A percentile compares a stretch with the other conserved stretches of the same genome.
These are phyloP conservation scores for Dynastes maya DNA, from an alignment of 2,888 invertebrate species.

Conservation along the genomic window DNA sequence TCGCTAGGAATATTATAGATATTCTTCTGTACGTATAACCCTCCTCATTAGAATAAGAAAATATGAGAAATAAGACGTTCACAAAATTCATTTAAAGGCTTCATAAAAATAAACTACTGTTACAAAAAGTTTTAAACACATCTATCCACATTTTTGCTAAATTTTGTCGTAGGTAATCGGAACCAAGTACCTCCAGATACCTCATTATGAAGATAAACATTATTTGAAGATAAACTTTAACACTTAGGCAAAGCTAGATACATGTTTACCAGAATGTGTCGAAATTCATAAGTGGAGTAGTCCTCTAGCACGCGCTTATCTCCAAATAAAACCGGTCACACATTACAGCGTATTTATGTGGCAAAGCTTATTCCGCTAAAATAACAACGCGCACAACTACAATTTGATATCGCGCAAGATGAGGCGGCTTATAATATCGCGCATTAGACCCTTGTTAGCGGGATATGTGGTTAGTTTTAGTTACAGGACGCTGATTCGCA, in stretches of 20 bases:
- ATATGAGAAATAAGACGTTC: too few species aligned
- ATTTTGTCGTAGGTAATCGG: background rate
- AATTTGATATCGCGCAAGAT: slow-evolving; percentile 28
- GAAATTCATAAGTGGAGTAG: slow-evolving; percentile 17
- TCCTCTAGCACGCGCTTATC: background rate
- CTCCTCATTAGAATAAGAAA: too few species aligned
- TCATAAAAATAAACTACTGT: too few species aligned
- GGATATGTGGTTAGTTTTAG: slow-evolving; percentile 41
- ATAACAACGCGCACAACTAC: slow-evolving; percentile 38
- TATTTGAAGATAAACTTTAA: background rate
- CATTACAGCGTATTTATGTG: slow-evolving; percentile 7
- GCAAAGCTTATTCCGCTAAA: slow-evolving; percentile 14
- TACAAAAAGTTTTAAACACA: too few species aligned
- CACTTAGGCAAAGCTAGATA: background rate
- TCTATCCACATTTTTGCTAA: background rate
- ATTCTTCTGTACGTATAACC: too few species aligned
- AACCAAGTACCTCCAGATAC: background rate
- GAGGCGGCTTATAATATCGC: slow-evolving; percentile 38
- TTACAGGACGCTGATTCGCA: slow-evolving; percentile 37
- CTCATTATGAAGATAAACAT: background rate
- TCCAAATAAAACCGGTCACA: slow-evolving; percentile 18
- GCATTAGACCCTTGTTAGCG: slow-evolving; percentile 43
- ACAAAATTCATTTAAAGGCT: too few species aligned
- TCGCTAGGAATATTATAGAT: too few species aligned
- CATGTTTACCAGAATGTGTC: slow-evolving; percentile 18